These are phyloP conservation scores for Notolabrus celidotus DNA, from an alignment of 2,797 vertebrate species.

Conservation along the genomic window DNA sequence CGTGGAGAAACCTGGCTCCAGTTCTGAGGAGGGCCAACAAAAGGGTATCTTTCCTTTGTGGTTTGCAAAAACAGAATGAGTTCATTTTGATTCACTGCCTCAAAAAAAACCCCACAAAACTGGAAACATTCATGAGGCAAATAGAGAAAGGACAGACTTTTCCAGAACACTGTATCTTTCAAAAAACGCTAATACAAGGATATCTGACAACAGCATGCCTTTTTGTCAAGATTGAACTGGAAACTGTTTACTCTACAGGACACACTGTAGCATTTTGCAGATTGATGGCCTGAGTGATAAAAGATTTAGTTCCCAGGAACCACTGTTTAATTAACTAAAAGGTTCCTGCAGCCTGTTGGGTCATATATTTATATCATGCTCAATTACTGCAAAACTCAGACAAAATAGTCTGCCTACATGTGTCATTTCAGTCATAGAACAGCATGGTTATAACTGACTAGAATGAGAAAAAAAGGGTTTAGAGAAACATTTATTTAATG, in stretches of 20 bases:
- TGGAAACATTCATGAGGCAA: background rate
- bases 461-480: too few species aligned
- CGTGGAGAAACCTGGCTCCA: slow-evolving; percentile 52
- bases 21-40: slow-evolving; percentile 57
- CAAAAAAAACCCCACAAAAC: background rate
- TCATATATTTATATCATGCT: background rate
- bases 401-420: too few species aligned
- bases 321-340: background rate
- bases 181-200: too few species aligned
- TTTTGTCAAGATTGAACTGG: too few species aligned
- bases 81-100: background rate
- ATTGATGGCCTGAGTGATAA: too few species aligned
- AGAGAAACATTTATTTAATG: too few species aligned
- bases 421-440: too few species aligned
- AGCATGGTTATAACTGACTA: too few species aligned
- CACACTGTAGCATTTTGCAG: too few species aligned
- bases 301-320: background rate
- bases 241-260: too few species aligned
- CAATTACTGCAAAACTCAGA: background rate
- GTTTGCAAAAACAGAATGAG: background rate
- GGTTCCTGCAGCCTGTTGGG: background rate
- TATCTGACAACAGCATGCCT: too few species aligned
- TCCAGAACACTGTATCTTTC: background rate
- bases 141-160: background rate
- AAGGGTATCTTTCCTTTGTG: slow-evolving; percentile 43